Evolutionary conservation across 2,888 invertebrate species (phyloP), one percentile per base, ranked within the genome.

Genomic region (Yponomeuta plumbellus): DNA sequence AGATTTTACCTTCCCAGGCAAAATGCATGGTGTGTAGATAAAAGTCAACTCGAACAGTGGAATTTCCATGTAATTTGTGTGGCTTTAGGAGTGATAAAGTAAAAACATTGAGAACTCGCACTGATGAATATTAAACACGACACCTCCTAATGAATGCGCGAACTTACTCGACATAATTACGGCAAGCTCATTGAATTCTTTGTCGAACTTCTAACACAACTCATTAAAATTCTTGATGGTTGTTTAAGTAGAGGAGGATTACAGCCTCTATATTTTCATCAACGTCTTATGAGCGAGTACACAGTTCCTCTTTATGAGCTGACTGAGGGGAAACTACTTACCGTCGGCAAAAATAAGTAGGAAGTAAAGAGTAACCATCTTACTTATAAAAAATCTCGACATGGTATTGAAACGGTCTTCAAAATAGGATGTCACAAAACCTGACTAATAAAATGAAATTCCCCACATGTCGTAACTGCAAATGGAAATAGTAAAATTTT

Each of bases 121-220:
- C 79, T 83, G 80, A 79, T 87, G 86, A 88, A 88, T 87, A 85
- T 85, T 86, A 83, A 85, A 80, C 78, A 81, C 76, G 78, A 83
- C 81, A 77, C 73, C 56, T 76, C 70, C 76, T 86, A 86, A 86
- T 83, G 80, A 84, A 85, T 80, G 82, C 83, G 75, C 74, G 76
- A 83, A 84, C 78, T 84, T 86, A 75, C 78, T 81, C 78, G 74
- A 83, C 81, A 83, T 86, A 81, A 87, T 87, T 85, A 84, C 80
- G 74, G 74, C 72, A 76, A 73, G 78, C 81, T 85, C 84, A 84
- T 84, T 84, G 84, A 86, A 85, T 85, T 81, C 83, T 83, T 85
- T 76, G 74, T 72, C 74, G 71, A 83, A 80, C 77, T 77, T 64
- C 71, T 71, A 70, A 71, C 74, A 74, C 72, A 73, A 77, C 80